Evolutionary conservation across 2,888 invertebrate species (phyloP).

Genomic region (Maniola hyperantus): DNA sequence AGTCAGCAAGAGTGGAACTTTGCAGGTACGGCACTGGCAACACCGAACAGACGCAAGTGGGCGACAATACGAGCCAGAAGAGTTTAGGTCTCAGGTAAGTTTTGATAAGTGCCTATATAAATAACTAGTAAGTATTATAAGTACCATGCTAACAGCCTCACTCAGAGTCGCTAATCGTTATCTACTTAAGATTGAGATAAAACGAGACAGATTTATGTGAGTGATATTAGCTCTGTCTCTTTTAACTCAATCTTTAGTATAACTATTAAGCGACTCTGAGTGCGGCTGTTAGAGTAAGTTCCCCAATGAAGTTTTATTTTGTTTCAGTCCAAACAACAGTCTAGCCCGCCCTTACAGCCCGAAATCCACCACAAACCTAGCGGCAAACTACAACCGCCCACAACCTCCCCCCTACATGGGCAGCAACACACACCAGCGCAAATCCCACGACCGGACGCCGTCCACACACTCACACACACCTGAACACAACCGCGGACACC

Average conservation of each 20-base stretch:
- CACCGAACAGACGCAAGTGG: conserved; percentile 69
- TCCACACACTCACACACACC: conserved; percentile 54
- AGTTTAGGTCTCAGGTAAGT: conserved; percentile 68
- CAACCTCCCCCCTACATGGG: conserved; percentile 76
- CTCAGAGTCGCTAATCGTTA: too few species aligned
- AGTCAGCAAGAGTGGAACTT: conserved; percentile 63
- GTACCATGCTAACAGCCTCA: too few species aligned
- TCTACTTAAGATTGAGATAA: too few species aligned
- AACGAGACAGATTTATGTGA: too few species aligned
- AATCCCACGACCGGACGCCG: conserved; percentile 57
- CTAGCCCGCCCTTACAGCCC: conserved; percentile 79
- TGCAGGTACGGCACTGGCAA: conserved; percentile 71
- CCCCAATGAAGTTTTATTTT: too few species aligned
- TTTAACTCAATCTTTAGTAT: too few species aligned
- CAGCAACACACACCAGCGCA: conserved; percentile 67
- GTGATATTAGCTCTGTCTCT: too few species aligned
- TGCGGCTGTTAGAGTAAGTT: too few species aligned
- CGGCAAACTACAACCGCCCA: conserved; percentile 72
- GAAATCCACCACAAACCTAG: conserved; percentile 67
- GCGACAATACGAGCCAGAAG: conserved; percentile 67
- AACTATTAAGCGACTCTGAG: too few species aligned
- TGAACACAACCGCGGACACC: conserved; percentile 59
- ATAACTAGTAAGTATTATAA: too few species aligned
- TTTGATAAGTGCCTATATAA: too few species aligned
- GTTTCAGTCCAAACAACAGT: conserved; percentile 81